Percentiles rank a stretch among this genome's conserved stretches.
phyloP scores from a whole-genome alignment of 2,888 invertebrate species.

The Drosophila multiciliata region DNA sequence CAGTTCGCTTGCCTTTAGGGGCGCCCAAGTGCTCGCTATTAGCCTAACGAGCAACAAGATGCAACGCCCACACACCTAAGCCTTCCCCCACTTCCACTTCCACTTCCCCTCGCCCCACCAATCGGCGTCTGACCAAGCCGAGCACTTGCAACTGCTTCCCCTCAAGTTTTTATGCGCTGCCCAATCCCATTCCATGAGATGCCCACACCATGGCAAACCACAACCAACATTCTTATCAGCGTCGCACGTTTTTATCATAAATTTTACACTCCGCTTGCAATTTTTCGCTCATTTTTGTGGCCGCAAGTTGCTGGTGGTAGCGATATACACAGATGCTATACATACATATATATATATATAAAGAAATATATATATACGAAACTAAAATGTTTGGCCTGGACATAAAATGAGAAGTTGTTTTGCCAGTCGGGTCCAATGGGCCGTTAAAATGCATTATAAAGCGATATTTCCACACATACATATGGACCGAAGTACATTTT shows the following conservation, averaged over 20 bases:
- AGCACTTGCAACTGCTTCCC: constrained; percentile 40
- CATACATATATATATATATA: constrained; percentile 5
- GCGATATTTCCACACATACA: constrained; percentile 16
- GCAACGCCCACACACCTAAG: constrained; percentile 26
- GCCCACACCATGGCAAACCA: background rate
- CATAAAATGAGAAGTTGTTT: constrained; percentile 48
- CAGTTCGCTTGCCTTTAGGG: background rate
- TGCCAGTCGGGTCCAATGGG: constrained; percentile 38
- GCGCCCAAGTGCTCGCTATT: constrained; percentile 53
- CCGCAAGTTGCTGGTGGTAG: constrained; percentile 33
- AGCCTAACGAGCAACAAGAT: constrained; percentile 70
- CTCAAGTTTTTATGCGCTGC: constrained; percentile 25
- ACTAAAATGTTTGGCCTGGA: constrained; percentile 24
- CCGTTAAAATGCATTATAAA: constrained; percentile 67
- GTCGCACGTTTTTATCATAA: constrained; percentile 77
- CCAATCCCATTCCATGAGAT: constrained; percentile 8
- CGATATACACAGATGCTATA: constrained; percentile 8
- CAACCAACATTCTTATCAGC: constrained; percentile 58
- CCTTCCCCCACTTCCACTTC: background rate
- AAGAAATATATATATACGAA: constrained; percentile 13
- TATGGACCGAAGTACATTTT: background rate
- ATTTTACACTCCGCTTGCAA: constrained; percentile 74
- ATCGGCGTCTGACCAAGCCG: constrained; percentile 39
- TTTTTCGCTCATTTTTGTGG: constrained; percentile 64
- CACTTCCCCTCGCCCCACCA: background rate